Conservation (phyloP, 2,888 invertebrate species). For the Glyphotaelius pellucidus region DNA sequence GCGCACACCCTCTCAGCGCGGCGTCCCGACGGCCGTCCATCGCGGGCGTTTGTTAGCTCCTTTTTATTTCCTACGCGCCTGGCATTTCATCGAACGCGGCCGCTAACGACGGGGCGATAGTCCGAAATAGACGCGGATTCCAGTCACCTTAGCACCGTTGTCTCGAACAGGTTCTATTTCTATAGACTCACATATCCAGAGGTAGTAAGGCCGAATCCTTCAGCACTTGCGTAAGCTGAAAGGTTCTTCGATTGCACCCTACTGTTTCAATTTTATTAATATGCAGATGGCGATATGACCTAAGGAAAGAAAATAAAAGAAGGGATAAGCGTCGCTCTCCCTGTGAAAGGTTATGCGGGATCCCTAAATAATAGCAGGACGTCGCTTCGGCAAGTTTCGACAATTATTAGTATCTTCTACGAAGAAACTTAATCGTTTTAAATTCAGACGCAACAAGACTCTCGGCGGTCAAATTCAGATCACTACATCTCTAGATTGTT, state of each 20-base stretch:
- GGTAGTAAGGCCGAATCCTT: constrained; percentile 15
- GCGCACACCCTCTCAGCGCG: constrained; percentile 20
- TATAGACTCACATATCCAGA: constrained; percentile 25
- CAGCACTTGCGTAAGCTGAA: neutral
- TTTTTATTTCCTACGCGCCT: constrained; percentile 22
- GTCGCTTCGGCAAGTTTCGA: too few species aligned
- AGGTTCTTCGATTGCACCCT: neutral
- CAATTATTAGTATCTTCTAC: neutral
- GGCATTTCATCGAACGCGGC: constrained; percentile 46
- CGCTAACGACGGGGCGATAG: constrained; percentile 34
- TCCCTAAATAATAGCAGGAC: too few species aligned
- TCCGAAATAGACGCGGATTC: constrained; percentile 45
- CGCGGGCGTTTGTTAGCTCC: constrained; percentile 23
- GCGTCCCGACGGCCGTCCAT: constrained; percentile 13
- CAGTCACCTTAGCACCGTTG: constrained; percentile 47
- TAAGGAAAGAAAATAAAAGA: neutral
- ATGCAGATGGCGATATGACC: neutral
- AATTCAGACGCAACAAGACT: neutral
- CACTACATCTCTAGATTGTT: neutral
- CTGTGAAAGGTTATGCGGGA: neutral
- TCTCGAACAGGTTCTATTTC: constrained; percentile 45
- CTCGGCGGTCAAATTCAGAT: neutral
- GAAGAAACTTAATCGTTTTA: neutral
- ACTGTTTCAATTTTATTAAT: neutral
- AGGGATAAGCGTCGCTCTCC: neutral